Evolutionary conservation across 2,797 vertebrate species (phyloP), one percentile per base, ranked within the genome.

Genomic region (Hypotaenidia okinawae): DNA sequence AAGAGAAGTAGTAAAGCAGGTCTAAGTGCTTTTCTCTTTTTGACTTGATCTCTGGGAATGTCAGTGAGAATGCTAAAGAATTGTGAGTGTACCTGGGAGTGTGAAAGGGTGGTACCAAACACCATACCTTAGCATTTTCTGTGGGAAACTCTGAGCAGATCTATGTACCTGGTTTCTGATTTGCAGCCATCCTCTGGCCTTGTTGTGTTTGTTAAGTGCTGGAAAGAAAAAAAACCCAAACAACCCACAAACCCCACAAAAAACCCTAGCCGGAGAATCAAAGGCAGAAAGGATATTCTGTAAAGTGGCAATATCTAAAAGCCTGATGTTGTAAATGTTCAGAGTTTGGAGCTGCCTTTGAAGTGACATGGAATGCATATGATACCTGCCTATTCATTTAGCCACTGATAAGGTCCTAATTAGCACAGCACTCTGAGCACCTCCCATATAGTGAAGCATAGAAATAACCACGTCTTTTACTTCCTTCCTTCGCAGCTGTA

Each of bases 381-480:
- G 89, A 76, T 94, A 92, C 81, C 92, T 93, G 69, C 66, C 87
- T 87, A 87, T 93, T 94, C 84, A 94, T 96, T 91, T 95, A 92
- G 75, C 72, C 74, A 89, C 90, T 92, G 94, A 94, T 95, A 95
- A 97, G 87, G 64, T 95, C 69, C 63, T 80, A 91, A 95, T 96
- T 95, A 96, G 75, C 86, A 84, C 73, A 83, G 80, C 77, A 86
- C 66, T 96, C 88, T 37, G 69, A 91, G 11, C 67, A 87, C 67
- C 69, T 94, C 77, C 74, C 77, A 39, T 76, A 79, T 8, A 83
- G 75, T 68, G 62, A 89, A 89, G 92, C 43, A 76, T 52, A 94
- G 54, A 95, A 93, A 91, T 69, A 91, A 57, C 66, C 17, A 22
- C 0, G 0, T 63, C 54, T 89, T 86, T 94, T 62, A 69, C 45